Base-by-base conservation (phyloP, 2,797 vertebrate species). In the Enteromius paludinosus region DNA sequence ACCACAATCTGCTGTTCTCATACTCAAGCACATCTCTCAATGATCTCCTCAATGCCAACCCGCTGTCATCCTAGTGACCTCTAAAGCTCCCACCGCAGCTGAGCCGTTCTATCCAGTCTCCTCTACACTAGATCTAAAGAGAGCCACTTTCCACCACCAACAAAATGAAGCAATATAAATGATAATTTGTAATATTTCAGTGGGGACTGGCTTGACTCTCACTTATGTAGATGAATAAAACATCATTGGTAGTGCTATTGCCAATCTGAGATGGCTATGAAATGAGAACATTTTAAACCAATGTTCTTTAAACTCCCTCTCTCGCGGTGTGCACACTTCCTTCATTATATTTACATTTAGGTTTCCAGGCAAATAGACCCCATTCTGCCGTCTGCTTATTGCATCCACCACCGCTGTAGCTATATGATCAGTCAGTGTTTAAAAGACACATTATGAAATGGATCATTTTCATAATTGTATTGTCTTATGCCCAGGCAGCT, bases 401-500 rank as follows among this genome's bases (percentile, higher is more conserved):
- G 25, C 69, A 74, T 79, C 28, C 25, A n/a, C 71, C 0, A 5
- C 83, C 3, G 20, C 47, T 17, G 45, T 23, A 74, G 20, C 83
- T 64, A 70, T 81, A 41, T 77, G 79, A 72, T 75, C 78, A 75
- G 79, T 62, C 61, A 56, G 18, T 43, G 76, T 84, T 69, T 73
- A 75, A 82, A 43, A 62, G 86, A 56, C 72, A 72, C 79, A 64
- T 86, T 87, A 87, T 66, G 82, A 84, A 88, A 87, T 54, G 47
- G 74, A 80, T 85, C 80, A 83, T 91, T 90, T 90, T 86, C 65
- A 82, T 89, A 89, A 92, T 90, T 80, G 87, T 33, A 74, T 79
- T 70, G 81, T 64, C 70, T 69, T 83, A 69, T 73, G 45, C 62
- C 61, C 28, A 62, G 73, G 72, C 73, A 62, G 79, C 43, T 84